A percentile compares a stretch with the other conserved stretches of the same genome.
Conservation (phyloP, 2,888 invertebrate genomes). For the Cloeon dipterum region DNA sequence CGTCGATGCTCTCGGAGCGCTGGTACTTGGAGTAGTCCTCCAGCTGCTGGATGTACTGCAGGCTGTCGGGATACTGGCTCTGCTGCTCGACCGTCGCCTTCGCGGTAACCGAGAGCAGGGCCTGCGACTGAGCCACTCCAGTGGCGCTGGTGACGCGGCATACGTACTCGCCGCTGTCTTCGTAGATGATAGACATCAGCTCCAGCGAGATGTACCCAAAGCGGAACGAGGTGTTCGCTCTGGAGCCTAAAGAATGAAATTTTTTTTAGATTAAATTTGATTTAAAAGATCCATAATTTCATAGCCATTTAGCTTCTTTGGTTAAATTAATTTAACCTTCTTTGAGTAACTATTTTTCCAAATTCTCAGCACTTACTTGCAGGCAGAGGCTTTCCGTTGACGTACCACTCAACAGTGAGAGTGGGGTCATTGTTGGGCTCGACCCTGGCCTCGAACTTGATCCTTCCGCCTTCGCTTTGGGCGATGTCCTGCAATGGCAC, state of each 20-base stretch:
- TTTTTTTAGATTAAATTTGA: too few species aligned
- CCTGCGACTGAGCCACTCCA: constrained; percentile 69
- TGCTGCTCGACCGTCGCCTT: constrained; percentile 66
- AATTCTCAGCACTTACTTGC: constrained; percentile 79
- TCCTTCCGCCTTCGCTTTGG: constrained; percentile 73
- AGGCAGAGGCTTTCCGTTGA: constrained; percentile 74
- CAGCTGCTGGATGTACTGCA: constrained; percentile 72
- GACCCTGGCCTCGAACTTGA: constrained; percentile 93
- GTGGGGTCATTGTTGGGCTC: constrained; percentile 92
- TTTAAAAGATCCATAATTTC: too few species aligned
- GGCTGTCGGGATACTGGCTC: constrained; percentile 76
- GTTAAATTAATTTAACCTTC: too few species aligned
- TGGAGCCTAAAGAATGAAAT: constrained; percentile 60
- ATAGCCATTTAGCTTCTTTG: too few species aligned
- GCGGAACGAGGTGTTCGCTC: constrained; percentile 84
- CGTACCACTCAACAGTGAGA: constrained; percentile 90
- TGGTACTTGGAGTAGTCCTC: constrained; percentile 79
- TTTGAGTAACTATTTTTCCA: too few species aligned
- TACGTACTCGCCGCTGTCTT: constrained; percentile 77
- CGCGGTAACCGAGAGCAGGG: constrained; percentile 51
- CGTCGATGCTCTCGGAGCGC: constrained; percentile 63
- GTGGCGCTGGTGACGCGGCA: constrained; percentile 71
- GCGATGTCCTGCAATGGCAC: constrained; percentile 62
- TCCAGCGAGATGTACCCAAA: constrained; percentile 95
- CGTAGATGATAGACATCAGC: constrained; percentile 59